Evolutionary conservation across 2,888 invertebrate genomes (phyloP).

Genomic region (Norana najaformis): DNA sequence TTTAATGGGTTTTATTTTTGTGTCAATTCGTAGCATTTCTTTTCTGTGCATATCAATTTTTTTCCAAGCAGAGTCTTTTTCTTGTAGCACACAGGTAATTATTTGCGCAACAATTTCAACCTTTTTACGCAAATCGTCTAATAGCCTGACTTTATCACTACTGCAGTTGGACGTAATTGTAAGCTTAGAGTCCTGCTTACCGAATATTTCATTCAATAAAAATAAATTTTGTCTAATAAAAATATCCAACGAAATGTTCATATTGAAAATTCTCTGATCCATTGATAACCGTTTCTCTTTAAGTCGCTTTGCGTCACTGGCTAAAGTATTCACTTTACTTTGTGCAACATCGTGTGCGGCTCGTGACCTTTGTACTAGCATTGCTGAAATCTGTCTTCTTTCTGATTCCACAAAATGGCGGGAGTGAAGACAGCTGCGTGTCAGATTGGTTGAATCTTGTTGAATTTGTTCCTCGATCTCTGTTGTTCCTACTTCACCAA

Average conservation of each 20-base stretch:
- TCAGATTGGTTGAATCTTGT: background rate
- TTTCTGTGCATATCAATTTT: background rate
- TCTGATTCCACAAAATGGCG: background rate
- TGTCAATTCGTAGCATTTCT: background rate
- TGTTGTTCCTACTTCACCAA: background rate
- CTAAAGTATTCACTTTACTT: background rate
- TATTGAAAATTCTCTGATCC: background rate
- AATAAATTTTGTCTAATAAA: background rate
- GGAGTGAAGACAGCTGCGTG: background rate
- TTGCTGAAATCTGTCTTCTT: background rate
- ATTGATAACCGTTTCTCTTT: background rate
- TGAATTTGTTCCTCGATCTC: constrained; percentile 1
- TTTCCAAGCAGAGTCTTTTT: constrained; percentile 6
- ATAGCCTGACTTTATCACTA: background rate
- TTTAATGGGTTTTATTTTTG: background rate
- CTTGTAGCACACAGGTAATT: background rate
- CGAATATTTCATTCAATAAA: background rate
- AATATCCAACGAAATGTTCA: background rate
- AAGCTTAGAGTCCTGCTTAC: background rate
- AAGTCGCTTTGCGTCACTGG: background rate
- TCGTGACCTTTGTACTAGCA: background rate
- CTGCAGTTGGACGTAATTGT: background rate
- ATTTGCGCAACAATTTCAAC: constrained; percentile 13
- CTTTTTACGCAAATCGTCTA: background rate
- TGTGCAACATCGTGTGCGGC: background rate